Evolutionary conservation across 2,888 invertebrate genomes (phyloP), one percentile per base, ranked within the genome.

Genomic region (Dasysyrphus tricinctus): DNA sequence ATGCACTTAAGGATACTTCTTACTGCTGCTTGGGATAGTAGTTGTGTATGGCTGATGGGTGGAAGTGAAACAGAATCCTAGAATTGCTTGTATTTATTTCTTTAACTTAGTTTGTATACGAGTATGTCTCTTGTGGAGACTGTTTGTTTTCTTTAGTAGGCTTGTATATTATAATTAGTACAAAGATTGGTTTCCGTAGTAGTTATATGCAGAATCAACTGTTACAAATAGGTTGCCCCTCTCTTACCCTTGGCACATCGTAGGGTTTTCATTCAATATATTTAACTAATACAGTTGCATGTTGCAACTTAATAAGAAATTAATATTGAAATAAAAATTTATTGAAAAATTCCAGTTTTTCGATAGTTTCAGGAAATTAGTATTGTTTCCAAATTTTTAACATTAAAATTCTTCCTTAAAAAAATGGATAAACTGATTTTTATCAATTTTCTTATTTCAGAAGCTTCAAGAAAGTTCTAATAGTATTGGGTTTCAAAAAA

Each of bases 1-100:
- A 34, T 73, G 76, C 54, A 73, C 76, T 84, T 67, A 63, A 57
- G 56, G 69, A 78, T 42, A 63, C 24, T 6, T 32, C 54, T 54
- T 8, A n/a, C 3, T 29, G 44, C 4, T 24, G 14, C 12, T 7
- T 54, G 56, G 34, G 8, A 57, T 34, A 57, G 5, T n/a, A 5
- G 32, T n/a, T 14, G 3, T n/a, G 24, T 11, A 4, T 7, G 29
- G 6, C n/a, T n/a, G 14, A 29, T 14, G 14, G n/a, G 4, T 24
- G 14, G 24, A 29, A 29, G 54, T 29, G 14, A 54, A 51, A 54
- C 14, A 54, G 51, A 54, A 54, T 54, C 54, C 54, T 54, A n/a
- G 29, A 54, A 54, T 54, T 54, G 54, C 1, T 54, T 54, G 32
- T 5, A 6, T 7, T 14, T n/a, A n/a, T 54, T 32, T 29, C 29